Base-by-base conservation (phyloP, 2,888 invertebrate species). In the Dione juno region DNA sequence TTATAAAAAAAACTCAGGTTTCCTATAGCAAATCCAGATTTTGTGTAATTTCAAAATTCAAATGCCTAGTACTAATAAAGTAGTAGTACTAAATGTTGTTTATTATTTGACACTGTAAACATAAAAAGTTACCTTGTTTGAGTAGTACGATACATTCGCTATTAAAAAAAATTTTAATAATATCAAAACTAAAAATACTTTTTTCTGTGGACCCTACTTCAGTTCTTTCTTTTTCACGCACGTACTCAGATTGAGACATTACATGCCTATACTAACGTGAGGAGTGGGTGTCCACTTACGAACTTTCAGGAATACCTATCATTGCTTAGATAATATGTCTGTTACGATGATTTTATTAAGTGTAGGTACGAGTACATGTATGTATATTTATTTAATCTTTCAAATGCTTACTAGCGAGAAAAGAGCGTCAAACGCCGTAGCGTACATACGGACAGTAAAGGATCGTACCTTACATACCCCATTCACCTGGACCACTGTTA, bases 211-310 rank as follows among this genome's bases (percentile, higher is more conserved):
- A 79, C 89, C 16, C 74, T 90, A 86, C 88, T 58, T 28, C 73
- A 79, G 80, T 84, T 87, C 82, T 87, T 86, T 87, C 81, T 89
- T 88, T 88, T 88, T 82, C 84, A 83, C 80, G 70, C 70, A 80
- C 79, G 82, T 80, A 84, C 85, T 87, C 80, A 80, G 84, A 90
- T 90, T 89, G 89, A 90, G 90, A 89, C 88, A 88, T 90, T 88
- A 86, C 87, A 83, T 81, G 81, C 81, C 81, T 78, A 82, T 82
- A 85, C 82, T 81, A 83, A 85, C 80, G 80, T 77, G 77, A 82
- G 53, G 73, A 87, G 86, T 84, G 82, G 81, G 84, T 86, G 84
- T 88, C 85, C 79, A 76, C 78, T 89, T 88, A 81, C 86, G 77
- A 52, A 70, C 70, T 81, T 83, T 79, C 81, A 80, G 81, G 59